Evolutionary conservation across 2,888 invertebrate genomes (phyloP), one percentile per base, ranked within the genome.

Genomic region (Eupithecia centaureata): DNA sequence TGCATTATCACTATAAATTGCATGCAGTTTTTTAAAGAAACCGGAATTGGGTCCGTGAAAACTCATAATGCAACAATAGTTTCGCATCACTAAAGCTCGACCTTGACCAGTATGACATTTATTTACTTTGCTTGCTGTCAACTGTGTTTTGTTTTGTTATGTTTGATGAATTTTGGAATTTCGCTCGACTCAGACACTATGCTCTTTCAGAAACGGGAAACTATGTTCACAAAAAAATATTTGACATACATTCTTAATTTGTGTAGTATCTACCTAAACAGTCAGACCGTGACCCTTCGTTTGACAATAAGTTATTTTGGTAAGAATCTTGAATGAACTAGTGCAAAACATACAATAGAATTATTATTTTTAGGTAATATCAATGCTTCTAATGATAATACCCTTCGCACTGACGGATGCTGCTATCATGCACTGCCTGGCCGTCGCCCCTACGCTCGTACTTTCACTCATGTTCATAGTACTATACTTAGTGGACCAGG

Each of bases 301-400:
- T 5, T 54, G 27, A 47, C 38, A n/a, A 28, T 35, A 10, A 33
- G 3, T 47, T 33, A 13, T 27, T 35, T 61, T 64, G 65, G 62
- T 67, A 73, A 75, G 77, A 71, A 68, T 52, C 35, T 63, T 60
- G 51, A 42, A 10, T 67, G n/a, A 47, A 56, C 18, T 58, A 47
- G 63, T 61, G 56, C 58, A 64, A 70, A 74, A 82, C 75, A 80
- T 80, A 82, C 80, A 81, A 76, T 70, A 79, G 75, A 76, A 77
- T 85, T 82, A 83, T 92, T 90, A 83, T 82, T 91, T 92, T 88
- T 92, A 92, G 92, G 91, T 91, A 77, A 82, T 92, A 79, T 86
- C 92, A 77, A 75, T 92, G 86, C 77, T 90, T 76, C 88, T 91
- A 77, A 91, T 91, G 91, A 76, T 90, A 77, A 77, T 90, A 70